These are phyloP conservation scores for Drosophila anomalipes DNA, from an alignment of 2,888 invertebrate species.

Conservation along the genomic window DNA sequence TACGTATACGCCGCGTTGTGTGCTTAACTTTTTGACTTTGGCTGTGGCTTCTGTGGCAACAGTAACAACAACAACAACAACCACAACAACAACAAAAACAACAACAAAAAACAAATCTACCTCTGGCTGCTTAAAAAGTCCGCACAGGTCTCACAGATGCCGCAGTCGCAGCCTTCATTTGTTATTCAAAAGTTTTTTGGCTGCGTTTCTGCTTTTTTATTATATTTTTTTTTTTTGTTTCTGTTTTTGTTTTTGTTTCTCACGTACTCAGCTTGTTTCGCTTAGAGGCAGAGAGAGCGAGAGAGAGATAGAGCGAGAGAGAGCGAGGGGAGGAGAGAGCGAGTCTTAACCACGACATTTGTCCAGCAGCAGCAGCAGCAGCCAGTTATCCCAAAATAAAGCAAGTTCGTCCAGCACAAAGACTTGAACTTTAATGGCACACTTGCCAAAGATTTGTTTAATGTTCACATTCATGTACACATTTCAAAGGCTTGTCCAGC, in stretches of 20 bases:
- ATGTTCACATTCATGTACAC: not conserved
- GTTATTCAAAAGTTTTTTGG: slow-evolving; percentile 81
- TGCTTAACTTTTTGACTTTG: slow-evolving; percentile 79
- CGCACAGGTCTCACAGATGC: slow-evolving; percentile 70
- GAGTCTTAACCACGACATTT: slow-evolving; percentile 30
- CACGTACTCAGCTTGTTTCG: slow-evolving; percentile 40
- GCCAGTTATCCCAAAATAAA: slow-evolving; percentile 27
- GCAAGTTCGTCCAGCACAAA: slow-evolving; percentile 21
- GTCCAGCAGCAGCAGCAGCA: slow-evolving; percentile 30
- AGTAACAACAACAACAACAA: slow-evolving; percentile 18
- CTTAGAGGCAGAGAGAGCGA: not conserved
- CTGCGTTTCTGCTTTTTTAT: slow-evolving; percentile 34
- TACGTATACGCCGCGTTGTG: slow-evolving; percentile 76
- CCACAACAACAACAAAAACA: slow-evolving; percentile 16
- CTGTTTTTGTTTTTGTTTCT: slow-evolving; percentile 19
- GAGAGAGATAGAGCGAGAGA: no score
- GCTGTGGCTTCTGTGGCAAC: slow-evolving; percentile 58
- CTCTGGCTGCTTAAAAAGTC: slow-evolving; percentile 70
- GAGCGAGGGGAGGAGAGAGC: not conserved
- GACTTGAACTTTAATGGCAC: slow-evolving; percentile 34
- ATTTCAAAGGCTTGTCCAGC: not conserved
- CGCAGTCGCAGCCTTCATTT: slow-evolving; percentile 76
- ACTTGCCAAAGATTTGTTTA: slow-evolving; percentile 31
- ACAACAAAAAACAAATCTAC: slow-evolving; percentile 38
- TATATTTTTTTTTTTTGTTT: slow-evolving; percentile 21